Percentiles rank a stretch among this genome's conserved stretches.
Evolutionary conservation across 1,140 invertebrate genomes (phyloP).

Genomic region (Hydropsyche tenuis): DNA sequence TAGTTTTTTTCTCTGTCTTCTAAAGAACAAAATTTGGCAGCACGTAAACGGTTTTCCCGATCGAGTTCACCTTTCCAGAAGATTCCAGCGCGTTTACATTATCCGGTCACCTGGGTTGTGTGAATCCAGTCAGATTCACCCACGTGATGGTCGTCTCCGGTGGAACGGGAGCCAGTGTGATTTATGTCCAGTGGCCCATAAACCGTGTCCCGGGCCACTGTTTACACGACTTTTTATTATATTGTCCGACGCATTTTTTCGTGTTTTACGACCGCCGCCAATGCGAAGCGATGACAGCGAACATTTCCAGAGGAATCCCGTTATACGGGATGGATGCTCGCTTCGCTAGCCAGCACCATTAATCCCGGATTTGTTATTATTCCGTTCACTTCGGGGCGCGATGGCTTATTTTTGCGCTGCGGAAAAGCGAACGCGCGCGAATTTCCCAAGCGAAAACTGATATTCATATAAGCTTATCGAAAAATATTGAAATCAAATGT

Average conservation of each 20-base stretch:
- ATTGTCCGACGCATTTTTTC: conserved; percentile 27
- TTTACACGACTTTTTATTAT: conserved; percentile 27
- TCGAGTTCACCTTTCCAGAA: too few relatives aligned
- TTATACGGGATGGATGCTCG: too few relatives aligned
- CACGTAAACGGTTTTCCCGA: too few relatives aligned
- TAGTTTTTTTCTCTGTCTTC: too few relatives aligned
- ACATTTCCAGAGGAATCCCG: conserved; percentile 19
- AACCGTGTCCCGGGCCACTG: conserved; percentile 16
- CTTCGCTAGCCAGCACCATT: background rate
- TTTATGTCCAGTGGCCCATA: conserved; percentile 22
- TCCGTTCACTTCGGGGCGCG: background rate
- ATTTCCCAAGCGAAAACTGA: too few relatives aligned
- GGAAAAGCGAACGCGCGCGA: too few relatives aligned
- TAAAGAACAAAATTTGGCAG: too few relatives aligned
- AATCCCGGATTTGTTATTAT: conserved; percentile 6
- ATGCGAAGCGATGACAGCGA: conserved; percentile 10
- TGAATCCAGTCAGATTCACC: background rate
- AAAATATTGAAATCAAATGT: too few relatives aligned
- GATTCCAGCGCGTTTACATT: too few relatives aligned
- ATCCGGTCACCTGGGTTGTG: background rate
- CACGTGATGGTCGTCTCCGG: background rate
- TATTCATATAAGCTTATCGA: too few relatives aligned
- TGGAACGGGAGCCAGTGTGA: background rate
- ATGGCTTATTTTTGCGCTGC: conserved; percentile 2
- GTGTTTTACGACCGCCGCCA: conserved; percentile 11